Percentiles rank a stretch among this genome's conserved stretches.
phyloP scores from a whole-genome alignment of 2,797 vertebrate genomes.

The Phoebastria nigripes region DNA sequence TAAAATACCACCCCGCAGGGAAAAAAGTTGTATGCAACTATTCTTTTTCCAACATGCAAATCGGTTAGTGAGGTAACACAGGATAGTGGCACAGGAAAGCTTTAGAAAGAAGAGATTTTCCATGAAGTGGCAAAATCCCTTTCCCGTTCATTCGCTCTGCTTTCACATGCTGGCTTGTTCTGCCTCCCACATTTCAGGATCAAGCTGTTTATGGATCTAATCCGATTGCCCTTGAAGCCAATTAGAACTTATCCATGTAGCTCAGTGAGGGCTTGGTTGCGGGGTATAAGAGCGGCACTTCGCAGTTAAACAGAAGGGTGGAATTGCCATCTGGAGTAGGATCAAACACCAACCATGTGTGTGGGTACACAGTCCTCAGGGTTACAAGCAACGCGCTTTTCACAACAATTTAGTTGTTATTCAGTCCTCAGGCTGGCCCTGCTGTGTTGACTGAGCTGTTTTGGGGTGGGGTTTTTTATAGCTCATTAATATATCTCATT shows the following conservation, averaged over 20 bases:
- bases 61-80: neutral
- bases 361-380: neutral
- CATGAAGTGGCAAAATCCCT: neutral
- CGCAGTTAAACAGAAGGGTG: neutral
- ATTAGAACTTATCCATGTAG: neutral
- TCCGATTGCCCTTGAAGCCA: neutral
- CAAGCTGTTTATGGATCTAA: neutral
- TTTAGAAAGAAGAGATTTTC: neutral
- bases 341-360: accelerated
- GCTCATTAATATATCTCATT: neutral
- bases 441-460: neutral
- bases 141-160: neutral
- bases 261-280: neutral
- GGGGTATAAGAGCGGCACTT: neutral
- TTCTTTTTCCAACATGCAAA: neutral
- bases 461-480: neutral
- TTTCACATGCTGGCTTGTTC: neutral
- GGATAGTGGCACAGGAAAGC: neutral
- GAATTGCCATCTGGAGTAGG: neutral
- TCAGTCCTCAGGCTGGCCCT: neutral
- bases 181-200: neutral
- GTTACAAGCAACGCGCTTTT: neutral
- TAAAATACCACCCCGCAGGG: neutral
- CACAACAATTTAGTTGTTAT: accelerated
- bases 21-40: neutral